Percentiles rank a stretch among this genome's conserved stretches.
These are phyloP conservation scores for Monochamus saltuarius DNA, from an alignment of 1,140 invertebrate genomes.

Conservation along the genomic window DNA sequence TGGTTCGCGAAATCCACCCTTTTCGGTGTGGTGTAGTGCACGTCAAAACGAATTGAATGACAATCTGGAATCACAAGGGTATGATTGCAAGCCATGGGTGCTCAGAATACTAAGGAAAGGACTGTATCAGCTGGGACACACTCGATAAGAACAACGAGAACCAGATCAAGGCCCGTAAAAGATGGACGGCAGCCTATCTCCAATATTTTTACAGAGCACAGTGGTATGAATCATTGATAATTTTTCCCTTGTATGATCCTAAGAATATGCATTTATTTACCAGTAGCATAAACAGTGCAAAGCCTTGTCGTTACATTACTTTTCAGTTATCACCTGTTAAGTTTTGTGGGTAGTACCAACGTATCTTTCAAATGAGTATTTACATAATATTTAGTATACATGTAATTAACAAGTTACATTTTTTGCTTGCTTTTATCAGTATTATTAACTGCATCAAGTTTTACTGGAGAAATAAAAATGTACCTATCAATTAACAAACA, in stretches of 20 bases:
- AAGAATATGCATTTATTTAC: background rate
- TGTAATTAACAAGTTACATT: too few relatives aligned
- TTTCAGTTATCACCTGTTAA: background rate
- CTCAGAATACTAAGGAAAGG: conserved; percentile 85
- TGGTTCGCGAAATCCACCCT: conserved; percentile 22
- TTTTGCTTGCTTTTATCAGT: too few relatives aligned
- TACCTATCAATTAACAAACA: too few relatives aligned
- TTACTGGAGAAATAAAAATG: too few relatives aligned
- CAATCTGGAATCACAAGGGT: conserved; percentile 42
- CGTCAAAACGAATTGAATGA: conserved; percentile 31
- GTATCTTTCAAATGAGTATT: conserved; percentile 2
- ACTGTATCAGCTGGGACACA: conserved; percentile 62
- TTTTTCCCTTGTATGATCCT: background rate
- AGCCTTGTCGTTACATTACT: background rate
- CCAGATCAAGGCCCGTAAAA: conserved; percentile 70
- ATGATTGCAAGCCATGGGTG: conserved; percentile 67
- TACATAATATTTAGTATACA: too few relatives aligned
- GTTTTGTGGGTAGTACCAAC: background rate
- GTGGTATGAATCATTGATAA: conserved; percentile 62
- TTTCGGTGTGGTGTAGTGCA: conserved; percentile 32
- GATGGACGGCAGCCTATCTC: conserved; percentile 76
- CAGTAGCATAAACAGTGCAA: too few relatives aligned
- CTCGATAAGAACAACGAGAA: conserved; percentile 66
- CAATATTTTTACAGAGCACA: conserved; percentile 90
- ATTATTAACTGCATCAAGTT: too few relatives aligned